A percentile compares a stretch with the other conserved stretches of the same genome.
Conservation (phyloP, 1,140 invertebrate genomes). For the Drosophila melanica region DNA sequence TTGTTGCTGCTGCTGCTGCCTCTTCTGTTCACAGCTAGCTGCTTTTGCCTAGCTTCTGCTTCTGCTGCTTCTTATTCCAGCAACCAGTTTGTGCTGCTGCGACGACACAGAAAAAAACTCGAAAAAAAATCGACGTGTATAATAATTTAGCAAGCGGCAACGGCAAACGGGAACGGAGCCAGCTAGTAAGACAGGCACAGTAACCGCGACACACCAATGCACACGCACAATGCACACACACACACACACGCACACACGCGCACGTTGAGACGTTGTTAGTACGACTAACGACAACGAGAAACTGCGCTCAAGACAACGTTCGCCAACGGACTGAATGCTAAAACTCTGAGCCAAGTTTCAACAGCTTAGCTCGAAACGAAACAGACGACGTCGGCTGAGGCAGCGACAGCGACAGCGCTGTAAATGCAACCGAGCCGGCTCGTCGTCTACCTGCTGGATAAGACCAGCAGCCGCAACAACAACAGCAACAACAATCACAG, state of each 20-base stretch:
- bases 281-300: slow-evolving; percentile 37
- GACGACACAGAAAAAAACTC: slow-evolving; percentile 68
- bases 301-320: slow-evolving; percentile 67
- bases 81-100: slow-evolving; percentile 72
- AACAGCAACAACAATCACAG: slow-evolving; percentile 7
- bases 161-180: slow-evolving; percentile 44
- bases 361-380: slow-evolving; percentile 46
- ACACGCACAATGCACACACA: slow-evolving; percentile 15
- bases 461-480: slow-evolving; percentile 14
- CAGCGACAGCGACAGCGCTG: slow-evolving; percentile 16
- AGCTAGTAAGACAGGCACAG: slow-evolving; percentile 52
- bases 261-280: slow-evolving; percentile 51
- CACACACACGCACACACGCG: slow-evolving; percentile 28
- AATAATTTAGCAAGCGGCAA: slow-evolving; percentile 61
- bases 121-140: slow-evolving; percentile 54
- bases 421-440: slow-evolving; percentile 48
- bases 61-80: slow-evolving; percentile 52
- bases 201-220: slow-evolving; percentile 39
- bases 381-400: slow-evolving; percentile 9
- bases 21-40: slow-evolving; percentile 52
- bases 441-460: slow-evolving; percentile 50
- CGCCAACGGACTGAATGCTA: slow-evolving; percentile 61
- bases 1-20: slow-evolving; percentile 30
- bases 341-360: slow-evolving; percentile 61
- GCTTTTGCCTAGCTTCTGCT: not conserved